Evolutionary conservation across 1,140 invertebrate species (phyloP), one percentile per base, ranked within the genome.

Genomic region (Zaprionus ornatus): DNA sequence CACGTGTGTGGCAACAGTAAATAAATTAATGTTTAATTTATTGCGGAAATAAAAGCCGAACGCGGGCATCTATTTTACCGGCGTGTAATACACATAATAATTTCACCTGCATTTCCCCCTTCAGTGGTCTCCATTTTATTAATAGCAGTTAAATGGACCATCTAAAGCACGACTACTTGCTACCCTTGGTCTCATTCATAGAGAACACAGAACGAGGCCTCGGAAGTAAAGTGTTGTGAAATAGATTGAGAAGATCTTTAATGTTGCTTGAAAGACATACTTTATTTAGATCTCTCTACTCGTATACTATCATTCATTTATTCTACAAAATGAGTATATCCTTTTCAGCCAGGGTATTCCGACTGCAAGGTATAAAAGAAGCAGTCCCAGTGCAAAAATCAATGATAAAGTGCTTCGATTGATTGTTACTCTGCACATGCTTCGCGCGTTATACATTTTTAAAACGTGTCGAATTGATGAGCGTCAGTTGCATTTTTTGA

Each of bases 1-100:
- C 42, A 65, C 61, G 65, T 70, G 73, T 48, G 67, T 61, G 45
- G 57, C 79, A 75, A 72, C 72, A 83, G 80, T 88, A 80, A 70
- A 87, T 88, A 88, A 80, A 88, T 88, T 75, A 78, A 78, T 80
- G 70, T 70, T 80, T 87, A 74, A 88, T 80, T 84, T 78, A 62
- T 50, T 63, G 55, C 77, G 80, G 70, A 83, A 83, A 80, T 74
- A 74, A 66, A 57, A 45, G 42, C 37, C 25, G 45, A 65, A 45
- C 50, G 50, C 50, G 23, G 15, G 1, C 68, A 57, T 56, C 42
- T 60, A 69, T 52, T 37, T 61, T 40, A 21, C 32, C 35, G 19
- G 21, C 52, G 35, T 64, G 62, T 17, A n/a, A 25, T 23, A 61
- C 40, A 61, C 15, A 56, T 27, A 55, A 40, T 55, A 56, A 56